A percentile compares a stretch with the other conserved stretches of the same genome.
phyloP scores from a whole-genome alignment of 2,888 invertebrate species.

The Rutpela maculata region DNA sequence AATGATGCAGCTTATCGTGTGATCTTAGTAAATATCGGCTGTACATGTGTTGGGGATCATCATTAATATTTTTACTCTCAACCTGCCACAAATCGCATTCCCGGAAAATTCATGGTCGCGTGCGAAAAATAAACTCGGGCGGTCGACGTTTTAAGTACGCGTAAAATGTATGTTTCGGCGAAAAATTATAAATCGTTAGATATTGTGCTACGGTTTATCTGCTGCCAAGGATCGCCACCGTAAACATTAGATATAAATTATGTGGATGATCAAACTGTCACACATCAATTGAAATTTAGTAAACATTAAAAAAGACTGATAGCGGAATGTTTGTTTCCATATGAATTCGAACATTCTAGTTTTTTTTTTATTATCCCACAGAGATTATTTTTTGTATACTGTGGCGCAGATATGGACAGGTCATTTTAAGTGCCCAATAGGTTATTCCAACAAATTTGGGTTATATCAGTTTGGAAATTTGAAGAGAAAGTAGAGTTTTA shows the following conservation, averaged over 20 bases:
- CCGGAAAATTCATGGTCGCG: background rate
- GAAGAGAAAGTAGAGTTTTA: too few relatives aligned
- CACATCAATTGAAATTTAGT: conserved; percentile 1
- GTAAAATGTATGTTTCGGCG: background rate
- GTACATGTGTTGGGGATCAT: background rate
- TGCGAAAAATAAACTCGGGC: too few relatives aligned
- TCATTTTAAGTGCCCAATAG: too few relatives aligned
- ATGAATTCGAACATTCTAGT: too few relatives aligned
- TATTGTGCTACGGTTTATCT: background rate
- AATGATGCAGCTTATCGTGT: too few relatives aligned
- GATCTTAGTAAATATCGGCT: too few relatives aligned
- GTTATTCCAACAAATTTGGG: too few relatives aligned
- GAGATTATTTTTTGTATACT: too few relatives aligned
- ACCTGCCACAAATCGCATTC: background rate
- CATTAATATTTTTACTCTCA: background rate
- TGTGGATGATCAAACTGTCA: background rate
- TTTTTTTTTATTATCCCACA: too few relatives aligned
- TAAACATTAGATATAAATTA: conserved; percentile 15
- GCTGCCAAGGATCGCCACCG: background rate
- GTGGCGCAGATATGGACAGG: too few relatives aligned
- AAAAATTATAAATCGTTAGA: background rate
- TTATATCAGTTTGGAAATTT: too few relatives aligned
- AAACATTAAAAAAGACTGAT: background rate
- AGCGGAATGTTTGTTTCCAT: background rate
- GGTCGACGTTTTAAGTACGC: background rate